A percentile compares a stretch with the other conserved stretches of the same genome.
These are phyloP conservation scores for Synanthedon myopaeformis DNA, from an alignment of 2,888 invertebrate genomes.

Conservation along the genomic window DNA sequence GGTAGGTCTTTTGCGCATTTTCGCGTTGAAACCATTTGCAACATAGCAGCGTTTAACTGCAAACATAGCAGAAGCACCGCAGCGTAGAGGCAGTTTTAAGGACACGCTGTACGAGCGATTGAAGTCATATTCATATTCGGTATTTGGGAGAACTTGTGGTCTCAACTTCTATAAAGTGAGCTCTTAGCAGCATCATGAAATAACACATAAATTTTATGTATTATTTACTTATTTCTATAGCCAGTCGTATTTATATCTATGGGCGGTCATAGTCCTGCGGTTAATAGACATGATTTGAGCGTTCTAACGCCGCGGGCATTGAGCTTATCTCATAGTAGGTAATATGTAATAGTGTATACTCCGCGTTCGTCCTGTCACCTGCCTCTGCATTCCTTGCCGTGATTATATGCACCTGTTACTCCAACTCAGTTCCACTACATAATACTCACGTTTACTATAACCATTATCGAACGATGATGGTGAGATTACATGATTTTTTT, in stretches of 20 bases:
- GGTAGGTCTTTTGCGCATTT: too few species aligned
- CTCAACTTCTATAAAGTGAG: too few species aligned
- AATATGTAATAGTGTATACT: constrained; percentile 17
- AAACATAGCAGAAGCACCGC: too few species aligned
- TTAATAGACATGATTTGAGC: constrained; percentile 65
- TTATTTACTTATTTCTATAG: too few species aligned
- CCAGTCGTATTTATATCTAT: constrained; percentile 19
- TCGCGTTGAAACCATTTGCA: too few species aligned
- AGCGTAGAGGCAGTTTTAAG: too few species aligned
- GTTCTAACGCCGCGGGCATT: constrained; percentile 40
- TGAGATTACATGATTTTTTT: background rate
- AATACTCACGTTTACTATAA: constrained; percentile 21
- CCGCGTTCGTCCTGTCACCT: constrained; percentile 62
- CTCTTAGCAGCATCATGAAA: too few species aligned
- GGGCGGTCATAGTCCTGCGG: constrained; percentile 62
- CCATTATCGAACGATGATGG: constrained; percentile 18
- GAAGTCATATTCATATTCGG: too few species aligned
- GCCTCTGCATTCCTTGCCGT: constrained; percentile 55
- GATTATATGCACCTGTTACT: constrained; percentile 56
- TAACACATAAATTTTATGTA: too few species aligned
- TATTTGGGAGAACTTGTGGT: too few species aligned
- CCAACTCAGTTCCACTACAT: constrained; percentile 9
- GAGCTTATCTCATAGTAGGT: constrained; percentile 8
- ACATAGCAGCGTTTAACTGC: too few species aligned
- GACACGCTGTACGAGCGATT: too few species aligned